These are phyloP conservation scores for Aphis craccivora DNA, from an alignment of 1,140 invertebrate genomes.

Conservation along the genomic window DNA sequence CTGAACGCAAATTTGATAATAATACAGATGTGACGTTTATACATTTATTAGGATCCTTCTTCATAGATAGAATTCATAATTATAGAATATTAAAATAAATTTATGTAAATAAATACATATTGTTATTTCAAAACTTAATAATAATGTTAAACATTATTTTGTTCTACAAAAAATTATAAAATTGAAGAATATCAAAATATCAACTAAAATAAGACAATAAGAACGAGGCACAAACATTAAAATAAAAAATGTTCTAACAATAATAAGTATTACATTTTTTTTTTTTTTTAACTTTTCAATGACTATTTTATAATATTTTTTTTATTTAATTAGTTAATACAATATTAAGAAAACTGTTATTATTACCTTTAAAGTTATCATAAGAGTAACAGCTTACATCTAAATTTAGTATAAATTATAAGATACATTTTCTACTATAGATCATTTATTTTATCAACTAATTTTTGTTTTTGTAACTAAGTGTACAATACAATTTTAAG, in stretches of 20 bases:
- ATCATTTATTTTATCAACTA: neutral
- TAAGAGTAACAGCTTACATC: neutral
- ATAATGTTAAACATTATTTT: neutral
- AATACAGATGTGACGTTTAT: too few relatives aligned
- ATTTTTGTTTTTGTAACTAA: neutral
- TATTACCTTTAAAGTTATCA: neutral
- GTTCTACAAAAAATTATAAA: too few relatives aligned
- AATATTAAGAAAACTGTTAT: neutral
- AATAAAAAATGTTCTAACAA: neutral
- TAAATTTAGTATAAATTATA: neutral
- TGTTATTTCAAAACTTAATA: too few relatives aligned
- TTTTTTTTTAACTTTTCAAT: neutral
- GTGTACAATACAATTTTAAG: neutral
- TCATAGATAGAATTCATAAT: too few relatives aligned
- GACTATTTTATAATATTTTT: too few relatives aligned
- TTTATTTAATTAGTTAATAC: neutral
- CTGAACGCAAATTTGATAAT: neutral
- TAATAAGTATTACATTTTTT: constrained; percentile 12
- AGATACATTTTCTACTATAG: accelerated
- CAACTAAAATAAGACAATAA: neutral
- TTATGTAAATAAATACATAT: too few relatives aligned
- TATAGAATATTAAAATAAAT: too few relatives aligned
- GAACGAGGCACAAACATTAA: neutral
- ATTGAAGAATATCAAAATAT: neutral
- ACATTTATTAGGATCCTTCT: too few relatives aligned